Percentiles rank a stretch among this genome's conserved stretches.
Conservation (phyloP, 2,797 vertebrate genomes). For the Centropyge bicolor region DNA sequence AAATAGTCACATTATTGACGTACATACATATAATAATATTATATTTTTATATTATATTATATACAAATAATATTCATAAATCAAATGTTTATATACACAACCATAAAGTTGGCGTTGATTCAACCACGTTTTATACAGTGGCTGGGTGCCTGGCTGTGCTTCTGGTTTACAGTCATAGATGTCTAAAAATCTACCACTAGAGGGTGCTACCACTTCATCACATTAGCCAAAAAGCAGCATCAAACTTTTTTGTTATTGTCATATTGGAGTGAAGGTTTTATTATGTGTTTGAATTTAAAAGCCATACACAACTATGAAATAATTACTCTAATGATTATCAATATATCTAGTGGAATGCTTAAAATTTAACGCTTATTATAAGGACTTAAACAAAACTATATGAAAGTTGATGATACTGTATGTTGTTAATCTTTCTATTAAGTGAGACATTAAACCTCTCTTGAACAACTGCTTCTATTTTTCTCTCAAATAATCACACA, state of each 20-base stretch:
- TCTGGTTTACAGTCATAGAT: not conserved
- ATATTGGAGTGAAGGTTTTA: not conserved
- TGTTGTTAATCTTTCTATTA: not conserved
- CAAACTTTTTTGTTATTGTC: not conserved
- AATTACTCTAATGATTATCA: not conserved
- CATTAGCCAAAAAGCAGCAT: not conserved
- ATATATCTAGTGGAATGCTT: fast-evolving
- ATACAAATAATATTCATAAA: not conserved
- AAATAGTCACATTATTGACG: slow-evolving; percentile 2
- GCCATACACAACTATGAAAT: not conserved
- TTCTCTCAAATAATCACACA: not conserved
- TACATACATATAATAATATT: not conserved
- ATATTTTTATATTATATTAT: no score
- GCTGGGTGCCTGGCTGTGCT: not conserved
- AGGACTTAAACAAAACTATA: not conserved
- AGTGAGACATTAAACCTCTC: not conserved
- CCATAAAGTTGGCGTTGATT: not conserved
- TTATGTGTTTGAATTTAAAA: not conserved
- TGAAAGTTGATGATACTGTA: not conserved
- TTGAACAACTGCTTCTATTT: not conserved
- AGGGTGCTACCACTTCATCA: slow-evolving; percentile 48
- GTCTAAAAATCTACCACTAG: slow-evolving; percentile 47
- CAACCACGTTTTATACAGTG: not conserved
- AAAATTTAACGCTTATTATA: no score
- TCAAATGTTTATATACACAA: not conserved